Evolutionary conservation across 1,140 invertebrate species (phyloP).

Genomic region (Parasteatoda tepidariorum): DNA sequence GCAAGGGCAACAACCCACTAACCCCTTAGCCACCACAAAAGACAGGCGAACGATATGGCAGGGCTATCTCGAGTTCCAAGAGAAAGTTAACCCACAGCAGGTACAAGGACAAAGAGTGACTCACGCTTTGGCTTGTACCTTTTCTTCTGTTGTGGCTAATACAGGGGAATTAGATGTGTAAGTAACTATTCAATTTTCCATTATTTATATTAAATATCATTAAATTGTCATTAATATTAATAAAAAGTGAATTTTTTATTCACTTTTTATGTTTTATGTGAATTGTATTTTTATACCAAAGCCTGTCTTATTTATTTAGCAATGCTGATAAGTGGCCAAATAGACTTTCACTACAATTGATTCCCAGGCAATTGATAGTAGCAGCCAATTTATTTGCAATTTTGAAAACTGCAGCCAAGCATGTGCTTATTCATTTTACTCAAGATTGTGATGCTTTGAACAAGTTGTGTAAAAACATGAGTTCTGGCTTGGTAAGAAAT

Average conservation of each 20-base stretch:
- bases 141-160: conserved; percentile 55
- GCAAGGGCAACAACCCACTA: conserved; percentile 29
- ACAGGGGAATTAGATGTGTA: conserved; percentile 68
- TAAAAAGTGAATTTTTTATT: background rate
- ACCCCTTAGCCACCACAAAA: conserved; percentile 46
- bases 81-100: conserved; percentile 79
- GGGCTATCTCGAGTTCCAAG: conserved; percentile 90
- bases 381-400: conserved; percentile 83
- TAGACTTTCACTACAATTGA: conserved; percentile 91
- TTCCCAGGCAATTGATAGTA: conserved; percentile 90
- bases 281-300: background rate
- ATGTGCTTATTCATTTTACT: conserved; percentile 79
- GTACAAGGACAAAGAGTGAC: conserved; percentile 78
- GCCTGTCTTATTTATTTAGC: conserved; percentile 49
- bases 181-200: conserved; percentile 73
- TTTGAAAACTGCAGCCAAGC: conserved; percentile 88
- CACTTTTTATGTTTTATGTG: background rate
- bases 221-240: background rate
- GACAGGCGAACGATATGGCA: conserved; percentile 77
- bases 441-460: conserved; percentile 82
- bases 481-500: conserved; percentile 85
- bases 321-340: conserved; percentile 92
- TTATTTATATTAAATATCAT: background rate
- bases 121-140: conserved; percentile 75
- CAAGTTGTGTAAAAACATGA: conserved; percentile 90